These are phyloP conservation scores for Heliangelus exortis DNA, from an alignment of 2,797 vertebrate species.

Conservation along the genomic window DNA sequence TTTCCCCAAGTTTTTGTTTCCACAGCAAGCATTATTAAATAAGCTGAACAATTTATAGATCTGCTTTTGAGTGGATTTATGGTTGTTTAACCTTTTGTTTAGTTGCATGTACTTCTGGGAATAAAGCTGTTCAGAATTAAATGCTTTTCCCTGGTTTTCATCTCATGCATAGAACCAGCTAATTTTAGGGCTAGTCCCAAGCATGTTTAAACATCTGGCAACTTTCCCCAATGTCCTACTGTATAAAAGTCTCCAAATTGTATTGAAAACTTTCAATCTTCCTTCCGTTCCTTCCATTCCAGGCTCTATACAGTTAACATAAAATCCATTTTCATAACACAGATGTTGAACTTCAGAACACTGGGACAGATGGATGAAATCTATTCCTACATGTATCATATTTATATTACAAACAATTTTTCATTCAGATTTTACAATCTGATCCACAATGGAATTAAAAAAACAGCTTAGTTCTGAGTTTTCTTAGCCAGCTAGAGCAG, in stretches of 20 bases:
- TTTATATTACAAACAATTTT: not conserved
- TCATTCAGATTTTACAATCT: not conserved
- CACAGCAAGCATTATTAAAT: not conserved
- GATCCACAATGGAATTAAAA: not conserved
- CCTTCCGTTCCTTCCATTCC: not conserved
- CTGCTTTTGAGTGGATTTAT: not conserved
- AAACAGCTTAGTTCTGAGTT: not conserved
- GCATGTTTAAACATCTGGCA: not conserved
- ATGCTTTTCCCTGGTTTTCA: not conserved
- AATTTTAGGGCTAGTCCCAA: not conserved
- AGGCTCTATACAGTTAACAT: not conserved
- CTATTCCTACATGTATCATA: not conserved
- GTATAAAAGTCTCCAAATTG: not conserved
- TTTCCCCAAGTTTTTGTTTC: not conserved
- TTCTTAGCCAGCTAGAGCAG: not conserved
- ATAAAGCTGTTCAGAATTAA: not conserved
- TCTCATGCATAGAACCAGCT: not conserved
- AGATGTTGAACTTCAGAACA: not conserved
- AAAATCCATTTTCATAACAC: not conserved
- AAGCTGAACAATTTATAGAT: not conserved
- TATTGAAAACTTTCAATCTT: not conserved
- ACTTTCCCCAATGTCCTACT: not conserved
- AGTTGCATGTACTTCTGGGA: not conserved
- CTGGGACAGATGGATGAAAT: not conserved
- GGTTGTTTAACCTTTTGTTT: not conserved